Base-by-base conservation (phyloP, 2,113 vertebrate genomes). In the Notechis scutatus region DNA sequence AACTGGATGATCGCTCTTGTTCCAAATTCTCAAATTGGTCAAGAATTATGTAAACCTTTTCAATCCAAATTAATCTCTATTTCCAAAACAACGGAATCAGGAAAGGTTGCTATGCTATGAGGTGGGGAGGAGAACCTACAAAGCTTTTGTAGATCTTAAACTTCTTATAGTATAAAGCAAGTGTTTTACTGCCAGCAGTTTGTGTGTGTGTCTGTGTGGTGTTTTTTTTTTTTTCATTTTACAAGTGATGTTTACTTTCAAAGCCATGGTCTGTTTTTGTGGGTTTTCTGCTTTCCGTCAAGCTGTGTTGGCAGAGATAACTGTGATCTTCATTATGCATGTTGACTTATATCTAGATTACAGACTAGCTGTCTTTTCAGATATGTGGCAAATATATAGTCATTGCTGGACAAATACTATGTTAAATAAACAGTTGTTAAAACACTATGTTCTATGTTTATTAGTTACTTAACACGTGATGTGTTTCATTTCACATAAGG, bases 241-340 rank as follows among this genome's bases (percentile, higher is more conserved):
- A 34, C 56, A 34, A 59, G 12, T 92, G 55, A 91, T 95, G 96
- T 96, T 97, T 97, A 95, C 95, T 95, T 95, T 91, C 90, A 93
- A 93, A 94, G 59, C 42, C 5, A 2, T 93, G 26, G 11, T 50
- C 12, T 95, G 95, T 96, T 91, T 95, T 95, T 50, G 85, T 92
- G 91, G 85, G 85, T 87, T 54, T 90, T 94, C 57, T 26, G n/a
- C 94, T 96, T 96, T 93, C 89, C 92, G 87, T 59, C 94, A 94
- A 52, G 95, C 95, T 97, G 95, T 95, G 9, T 96, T 95, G 95
- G 69, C 69, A 94, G 93, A 96, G 97, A 97, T 97, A 97, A 97
- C 7, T n/a, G 0, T 26, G 96, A 97, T 97, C 97, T 96, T 96
- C 93, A 95, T 95, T 94, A 90, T 90, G 90, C 96, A 96, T 90